These are phyloP conservation scores for Anorthoa munda DNA, from an alignment of 2,888 invertebrate genomes.

Conservation along the genomic window DNA sequence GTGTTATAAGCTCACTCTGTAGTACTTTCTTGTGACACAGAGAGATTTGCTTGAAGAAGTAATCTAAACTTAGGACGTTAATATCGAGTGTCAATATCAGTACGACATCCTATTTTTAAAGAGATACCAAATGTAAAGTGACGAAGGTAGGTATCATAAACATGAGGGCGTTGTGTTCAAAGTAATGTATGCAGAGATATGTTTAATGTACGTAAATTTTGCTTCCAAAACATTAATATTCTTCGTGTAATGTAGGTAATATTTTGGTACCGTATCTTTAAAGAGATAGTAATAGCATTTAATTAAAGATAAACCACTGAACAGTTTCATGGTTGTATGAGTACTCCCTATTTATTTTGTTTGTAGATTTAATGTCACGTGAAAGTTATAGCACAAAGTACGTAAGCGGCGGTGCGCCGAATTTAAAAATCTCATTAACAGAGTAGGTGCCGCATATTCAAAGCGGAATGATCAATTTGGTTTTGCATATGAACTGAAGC, in stretches of 20 bases:
- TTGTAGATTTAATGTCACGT: too few relatives aligned
- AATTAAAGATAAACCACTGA: too few relatives aligned
- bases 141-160: neutral
- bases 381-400: too few relatives aligned
- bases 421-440: too few relatives aligned
- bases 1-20: neutral
- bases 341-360: too few relatives aligned
- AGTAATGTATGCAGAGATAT: neutral
- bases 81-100: neutral
- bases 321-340: too few relatives aligned
- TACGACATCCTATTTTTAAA: neutral
- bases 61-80: neutral
- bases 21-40: neutral
- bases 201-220: neutral
- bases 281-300: neutral
- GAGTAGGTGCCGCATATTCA: too few relatives aligned
- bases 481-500: too few relatives aligned
- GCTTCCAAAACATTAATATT: constrained; percentile 1
- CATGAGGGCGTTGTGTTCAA: neutral
- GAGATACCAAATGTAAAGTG: neutral
- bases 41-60: neutral
- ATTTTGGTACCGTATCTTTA: neutral
- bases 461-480: too few relatives aligned
- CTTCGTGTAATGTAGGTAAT: neutral
- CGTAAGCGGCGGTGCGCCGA: too few relatives aligned